These are phyloP conservation scores for Cassiopea andromeda DNA, from an alignment of 30 jellyfish, hydroid and myxozoan species.

Conservation along the genomic window DNA sequence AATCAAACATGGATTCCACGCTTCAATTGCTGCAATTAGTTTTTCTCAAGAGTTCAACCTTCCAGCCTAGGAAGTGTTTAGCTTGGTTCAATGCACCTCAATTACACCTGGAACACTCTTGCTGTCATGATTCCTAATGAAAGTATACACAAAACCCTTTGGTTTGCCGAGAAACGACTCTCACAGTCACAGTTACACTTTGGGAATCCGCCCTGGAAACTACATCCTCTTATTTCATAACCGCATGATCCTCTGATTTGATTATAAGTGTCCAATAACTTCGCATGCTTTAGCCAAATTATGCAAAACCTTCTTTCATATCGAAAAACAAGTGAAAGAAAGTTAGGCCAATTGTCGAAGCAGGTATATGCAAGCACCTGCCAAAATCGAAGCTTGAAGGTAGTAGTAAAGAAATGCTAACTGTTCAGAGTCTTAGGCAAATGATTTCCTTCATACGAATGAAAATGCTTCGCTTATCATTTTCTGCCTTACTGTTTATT, in stretches of 20 bases:
- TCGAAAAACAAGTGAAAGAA: not conserved
- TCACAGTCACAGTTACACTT: not conserved
- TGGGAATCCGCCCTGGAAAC: not conserved
- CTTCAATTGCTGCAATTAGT: too few species aligned
- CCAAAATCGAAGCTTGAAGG: not conserved
- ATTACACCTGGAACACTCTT: not conserved
- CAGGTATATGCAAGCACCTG: conserved; percentile 3
- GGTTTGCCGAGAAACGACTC: not conserved
- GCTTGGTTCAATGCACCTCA: not conserved
- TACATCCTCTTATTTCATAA: conserved; percentile 1
- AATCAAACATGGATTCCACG: too few species aligned
- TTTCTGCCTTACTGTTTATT: not conserved
- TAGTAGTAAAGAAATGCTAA: not conserved
- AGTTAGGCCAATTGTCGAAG: conserved; percentile 2
- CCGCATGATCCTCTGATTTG: not conserved
- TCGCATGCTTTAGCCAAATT: not conserved
- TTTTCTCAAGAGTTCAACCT: too few species aligned
- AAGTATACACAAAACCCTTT: not conserved
- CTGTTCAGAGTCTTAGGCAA: not conserved
- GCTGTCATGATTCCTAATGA: not conserved
- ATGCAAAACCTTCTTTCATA: not conserved
- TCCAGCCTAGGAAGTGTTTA: too few species aligned
- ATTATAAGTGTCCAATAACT: not conserved
- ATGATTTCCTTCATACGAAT: not conserved
- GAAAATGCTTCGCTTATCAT: too few species aligned